Conservation (phyloP, 1,140 invertebrate genomes). For the Cyrtorhinus lividipennis region DNA sequence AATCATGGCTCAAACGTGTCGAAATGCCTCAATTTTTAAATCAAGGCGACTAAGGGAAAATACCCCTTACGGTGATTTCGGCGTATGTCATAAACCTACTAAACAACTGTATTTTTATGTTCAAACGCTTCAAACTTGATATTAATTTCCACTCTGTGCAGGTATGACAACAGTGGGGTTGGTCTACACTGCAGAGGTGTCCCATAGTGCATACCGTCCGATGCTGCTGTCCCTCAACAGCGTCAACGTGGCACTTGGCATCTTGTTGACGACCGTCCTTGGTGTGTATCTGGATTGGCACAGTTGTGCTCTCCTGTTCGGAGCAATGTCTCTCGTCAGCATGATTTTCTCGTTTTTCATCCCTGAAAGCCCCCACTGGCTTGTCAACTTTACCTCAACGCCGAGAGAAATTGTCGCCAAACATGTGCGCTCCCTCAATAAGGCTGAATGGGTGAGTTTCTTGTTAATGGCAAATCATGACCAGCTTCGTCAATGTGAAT, state of each 20-base stretch:
- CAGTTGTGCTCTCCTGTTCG: conserved; percentile 32
- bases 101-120: too few relatives aligned
- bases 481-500: too few relatives aligned
- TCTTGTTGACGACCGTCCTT: conserved; percentile 32
- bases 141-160: too few relatives aligned
- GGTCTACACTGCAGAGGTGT: conserved; percentile 42
- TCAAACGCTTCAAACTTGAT: too few relatives aligned
- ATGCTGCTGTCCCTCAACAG: conserved; percentile 40
- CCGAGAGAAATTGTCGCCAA: not conserved
- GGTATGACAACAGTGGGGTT: conserved; percentile 37
- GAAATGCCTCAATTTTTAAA: too few relatives aligned
- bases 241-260: conserved; percentile 32
- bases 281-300: conserved; percentile 34
- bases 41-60: too few relatives aligned
- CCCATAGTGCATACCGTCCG: conserved; percentile 35
- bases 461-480: too few relatives aligned
- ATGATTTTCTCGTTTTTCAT: conserved; percentile 30
- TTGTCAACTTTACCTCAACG: conserved; percentile 28
- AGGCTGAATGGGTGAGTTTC: conserved; percentile 24
- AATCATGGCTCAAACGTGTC: too few relatives aligned
- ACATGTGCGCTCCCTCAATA: conserved; percentile 6
- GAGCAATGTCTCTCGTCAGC: conserved; percentile 28
- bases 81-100: too few relatives aligned
- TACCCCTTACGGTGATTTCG: too few relatives aligned
- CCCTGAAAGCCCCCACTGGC: conserved; percentile 44